Evolutionary conservation across 2,797 vertebrate species (phyloP).

Genomic region (Triplophysa bombifrons): DNA sequence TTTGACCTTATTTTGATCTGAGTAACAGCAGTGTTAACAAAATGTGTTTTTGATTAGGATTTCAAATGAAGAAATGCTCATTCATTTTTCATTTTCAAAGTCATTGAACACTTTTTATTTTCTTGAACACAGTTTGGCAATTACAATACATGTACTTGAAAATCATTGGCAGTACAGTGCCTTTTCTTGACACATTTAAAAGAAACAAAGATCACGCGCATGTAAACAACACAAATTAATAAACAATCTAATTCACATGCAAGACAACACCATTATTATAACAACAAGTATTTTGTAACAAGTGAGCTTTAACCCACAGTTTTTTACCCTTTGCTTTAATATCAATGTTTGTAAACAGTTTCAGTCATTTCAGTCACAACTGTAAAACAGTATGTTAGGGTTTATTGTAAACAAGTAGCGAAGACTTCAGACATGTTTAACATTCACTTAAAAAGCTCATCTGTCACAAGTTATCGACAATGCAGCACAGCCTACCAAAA

Average conservation of each 20-base stretch:
- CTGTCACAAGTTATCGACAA: slow-evolving; percentile 5
- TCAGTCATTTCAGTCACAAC: neutral
- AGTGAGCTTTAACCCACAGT: neutral
- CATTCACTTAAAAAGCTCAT: slow-evolving; percentile 12
- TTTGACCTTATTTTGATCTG: neutral
- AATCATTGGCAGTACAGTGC: neutral
- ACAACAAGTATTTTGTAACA: slow-evolving; percentile 2
- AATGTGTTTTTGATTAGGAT: neutral
- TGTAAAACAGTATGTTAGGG: neutral
- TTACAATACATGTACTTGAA: slow-evolving; percentile 23
- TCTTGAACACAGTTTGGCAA: slow-evolving; percentile 12
- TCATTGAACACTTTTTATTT: slow-evolving; percentile 36
- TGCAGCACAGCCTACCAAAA: neutral
- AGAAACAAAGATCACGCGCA: neutral
- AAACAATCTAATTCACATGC: neutral
- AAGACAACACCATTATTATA: slow-evolving; percentile 14
- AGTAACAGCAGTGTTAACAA: neutral
- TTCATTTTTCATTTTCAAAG: neutral
- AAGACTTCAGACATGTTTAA: neutral
- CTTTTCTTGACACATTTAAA: neutral
- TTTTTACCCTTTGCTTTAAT: neutral
- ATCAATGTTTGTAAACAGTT: neutral
- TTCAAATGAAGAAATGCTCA: neutral
- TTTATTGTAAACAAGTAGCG: neutral
- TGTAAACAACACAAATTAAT: slow-evolving; percentile 18